These are phyloP conservation scores for Andrena camellia DNA, from an alignment of 2,888 invertebrate species.

Conservation along the genomic window DNA sequence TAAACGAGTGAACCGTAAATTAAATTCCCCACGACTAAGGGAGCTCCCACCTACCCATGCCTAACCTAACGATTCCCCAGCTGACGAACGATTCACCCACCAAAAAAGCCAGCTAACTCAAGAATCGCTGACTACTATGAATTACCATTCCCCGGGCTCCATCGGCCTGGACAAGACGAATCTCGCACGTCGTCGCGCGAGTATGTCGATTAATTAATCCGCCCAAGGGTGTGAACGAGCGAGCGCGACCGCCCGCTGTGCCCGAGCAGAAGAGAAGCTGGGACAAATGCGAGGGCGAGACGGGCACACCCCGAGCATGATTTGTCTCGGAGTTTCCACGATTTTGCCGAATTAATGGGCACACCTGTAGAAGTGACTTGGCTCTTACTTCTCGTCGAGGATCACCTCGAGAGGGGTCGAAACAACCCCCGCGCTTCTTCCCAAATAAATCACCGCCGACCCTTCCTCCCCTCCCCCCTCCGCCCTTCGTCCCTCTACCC, in stretches of 20 bases:
- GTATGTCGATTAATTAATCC: constrained; percentile 42
- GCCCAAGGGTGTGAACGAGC: neutral
- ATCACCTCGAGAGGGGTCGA: constrained; percentile 54
- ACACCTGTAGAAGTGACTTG: constrained; percentile 68
- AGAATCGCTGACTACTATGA: neutral
- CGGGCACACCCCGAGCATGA: constrained; percentile 48
- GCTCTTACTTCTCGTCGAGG: constrained; percentile 42
- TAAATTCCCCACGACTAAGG: too few species aligned
- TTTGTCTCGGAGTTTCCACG: constrained; percentile 63
- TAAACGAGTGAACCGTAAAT: too few species aligned
- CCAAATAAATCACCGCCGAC: constrained; percentile 63
- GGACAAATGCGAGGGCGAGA: constrained; percentile 38
- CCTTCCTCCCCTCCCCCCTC: neutral
- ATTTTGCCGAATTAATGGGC: constrained; percentile 68
- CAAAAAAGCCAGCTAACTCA: neutral
- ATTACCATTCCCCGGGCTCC: neutral
- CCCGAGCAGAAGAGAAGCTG: neutral
- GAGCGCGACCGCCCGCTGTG: neutral
- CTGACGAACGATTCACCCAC: neutral
- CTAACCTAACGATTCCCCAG: neutral
- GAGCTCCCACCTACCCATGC: neutral
- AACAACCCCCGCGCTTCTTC: constrained; percentile 41
- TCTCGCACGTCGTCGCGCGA: constrained; percentile 21
- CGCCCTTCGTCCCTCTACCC: neutral
- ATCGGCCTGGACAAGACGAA: constrained; percentile 12